A percentile compares a stretch with the other conserved stretches of the same genome.
Conservation (phyloP, 2,113 vertebrate species). For the Chloebia gouldiae region DNA sequence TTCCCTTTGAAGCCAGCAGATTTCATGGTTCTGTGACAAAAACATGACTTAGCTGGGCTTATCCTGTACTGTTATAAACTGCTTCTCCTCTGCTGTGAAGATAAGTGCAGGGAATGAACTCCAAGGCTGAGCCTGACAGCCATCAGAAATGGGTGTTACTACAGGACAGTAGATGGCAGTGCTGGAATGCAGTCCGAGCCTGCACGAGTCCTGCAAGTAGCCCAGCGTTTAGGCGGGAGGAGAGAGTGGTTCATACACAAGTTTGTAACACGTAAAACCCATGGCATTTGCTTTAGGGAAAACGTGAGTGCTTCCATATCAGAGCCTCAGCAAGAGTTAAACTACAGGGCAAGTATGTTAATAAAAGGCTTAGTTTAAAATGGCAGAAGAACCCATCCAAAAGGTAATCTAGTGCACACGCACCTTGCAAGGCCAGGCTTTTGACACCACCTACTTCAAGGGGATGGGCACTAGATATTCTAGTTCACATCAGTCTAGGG, state of each 20-base stretch:
- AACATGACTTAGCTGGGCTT: not conserved
- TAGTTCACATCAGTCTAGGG: not conserved
- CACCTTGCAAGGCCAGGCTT: not conserved
- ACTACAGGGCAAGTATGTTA: not conserved
- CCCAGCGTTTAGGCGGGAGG: rapidly evolving
- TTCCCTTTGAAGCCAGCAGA: not conserved
- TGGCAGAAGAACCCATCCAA: not conserved
- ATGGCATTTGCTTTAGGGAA: not conserved
- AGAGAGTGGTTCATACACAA: rapidly evolving
- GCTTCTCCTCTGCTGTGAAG: not conserved
- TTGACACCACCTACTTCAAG: not conserved
- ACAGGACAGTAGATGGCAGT: not conserved
- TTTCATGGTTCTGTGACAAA: not conserved
- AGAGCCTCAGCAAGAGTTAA: not conserved
- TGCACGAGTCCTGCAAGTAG: rapidly evolving
- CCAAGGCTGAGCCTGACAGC: rapidly evolving
- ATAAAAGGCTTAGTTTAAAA: not conserved
- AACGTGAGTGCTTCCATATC: rapidly evolving
- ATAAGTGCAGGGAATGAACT: not conserved
- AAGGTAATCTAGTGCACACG: not conserved
- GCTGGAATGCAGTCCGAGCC: not conserved
- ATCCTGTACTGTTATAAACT: not conserved
- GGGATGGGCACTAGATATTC: not conserved
- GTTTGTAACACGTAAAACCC: not conserved
- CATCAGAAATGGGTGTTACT: no score